A percentile compares a stretch with the other conserved stretches of the same genome.
phyloP scores from a whole-genome alignment of 2,888 invertebrate genomes.

The Ophion slaviceki region DNA sequence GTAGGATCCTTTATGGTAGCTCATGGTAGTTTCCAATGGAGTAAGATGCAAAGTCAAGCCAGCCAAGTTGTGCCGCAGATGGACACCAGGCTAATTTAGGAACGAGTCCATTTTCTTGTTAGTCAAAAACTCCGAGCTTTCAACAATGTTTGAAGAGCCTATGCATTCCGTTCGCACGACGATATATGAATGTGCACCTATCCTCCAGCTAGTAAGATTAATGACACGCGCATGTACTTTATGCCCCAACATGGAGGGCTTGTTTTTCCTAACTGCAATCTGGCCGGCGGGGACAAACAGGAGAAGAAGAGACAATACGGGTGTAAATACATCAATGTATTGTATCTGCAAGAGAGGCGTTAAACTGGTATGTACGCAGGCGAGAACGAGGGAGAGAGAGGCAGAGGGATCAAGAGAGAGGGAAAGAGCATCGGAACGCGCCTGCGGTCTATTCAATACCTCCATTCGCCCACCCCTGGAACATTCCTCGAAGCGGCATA shows the following conservation, averaged over 20 bases:
- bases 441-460: conserved; percentile 37
- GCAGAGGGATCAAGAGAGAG: conserved; percentile 15
- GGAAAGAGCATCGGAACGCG: conserved; percentile 32
- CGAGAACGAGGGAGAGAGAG: background rate
- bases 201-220: background rate
- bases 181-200: background rate
- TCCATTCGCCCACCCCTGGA: conserved; percentile 22
- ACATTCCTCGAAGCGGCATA: conserved; percentile 27
- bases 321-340: conserved; percentile 23
- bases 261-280: conserved; percentile 37
- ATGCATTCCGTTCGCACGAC: too few species aligned
- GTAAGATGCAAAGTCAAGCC: background rate
- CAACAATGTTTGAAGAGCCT: too few species aligned
- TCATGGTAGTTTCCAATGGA: background rate
- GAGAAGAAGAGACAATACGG: conserved; percentile 9
- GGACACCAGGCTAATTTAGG: background rate
- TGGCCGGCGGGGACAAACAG: conserved; percentile 3
- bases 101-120: too few species aligned
- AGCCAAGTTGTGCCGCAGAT: background rate
- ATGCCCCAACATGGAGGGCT: conserved; percentile 6
- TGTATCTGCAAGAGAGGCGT: conserved; percentile 23
- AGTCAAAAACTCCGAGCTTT: too few species aligned
- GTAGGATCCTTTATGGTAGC: background rate
- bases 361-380: background rate
- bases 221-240: conserved; percentile 28